phyloP scores from a whole-genome alignment of 1,140 invertebrate genomes.

The Conus betulinus region DNA sequence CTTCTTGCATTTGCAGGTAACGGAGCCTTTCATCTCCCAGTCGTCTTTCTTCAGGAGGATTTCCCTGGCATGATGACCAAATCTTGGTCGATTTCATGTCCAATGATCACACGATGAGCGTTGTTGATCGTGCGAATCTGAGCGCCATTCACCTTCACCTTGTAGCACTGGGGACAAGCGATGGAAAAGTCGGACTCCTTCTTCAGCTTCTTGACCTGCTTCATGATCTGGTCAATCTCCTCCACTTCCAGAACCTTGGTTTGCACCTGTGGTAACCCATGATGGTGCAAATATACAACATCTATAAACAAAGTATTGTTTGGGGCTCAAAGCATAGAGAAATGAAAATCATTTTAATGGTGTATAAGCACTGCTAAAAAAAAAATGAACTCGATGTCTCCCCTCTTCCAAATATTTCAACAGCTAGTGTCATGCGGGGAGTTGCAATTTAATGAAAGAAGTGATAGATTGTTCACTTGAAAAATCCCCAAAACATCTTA shows the following conservation, averaged over 20 bases:
- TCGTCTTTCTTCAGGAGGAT: slow-evolving; percentile 13
- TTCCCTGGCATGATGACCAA: not conserved
- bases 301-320: too few relatives aligned
- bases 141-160: not conserved
- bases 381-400: too few relatives aligned
- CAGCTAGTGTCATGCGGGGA: too few relatives aligned
- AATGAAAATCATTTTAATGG: too few relatives aligned
- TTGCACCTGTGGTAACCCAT: slow-evolving; percentile 10
- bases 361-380: too few relatives aligned
- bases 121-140: slow-evolving; percentile 9
- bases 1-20: slow-evolving; percentile 30
- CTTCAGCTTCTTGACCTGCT: not conserved
- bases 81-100: not conserved
- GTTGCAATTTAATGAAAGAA: too few relatives aligned
- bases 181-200: not conserved
- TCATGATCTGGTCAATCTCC: slow-evolving; percentile 17
- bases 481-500: too few relatives aligned
- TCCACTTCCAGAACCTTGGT: slow-evolving; percentile 26
- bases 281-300: too few relatives aligned
- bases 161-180: slow-evolving; percentile 6
- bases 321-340: too few relatives aligned
- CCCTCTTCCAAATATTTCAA: too few relatives aligned
- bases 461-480: too few relatives aligned
- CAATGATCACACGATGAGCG: slow-evolving; percentile 24
- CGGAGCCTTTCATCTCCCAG: slow-evolving; percentile 23